Base-by-base conservation (phyloP, 2,797 vertebrate species). In the Halcyon leucocephala region DNA sequence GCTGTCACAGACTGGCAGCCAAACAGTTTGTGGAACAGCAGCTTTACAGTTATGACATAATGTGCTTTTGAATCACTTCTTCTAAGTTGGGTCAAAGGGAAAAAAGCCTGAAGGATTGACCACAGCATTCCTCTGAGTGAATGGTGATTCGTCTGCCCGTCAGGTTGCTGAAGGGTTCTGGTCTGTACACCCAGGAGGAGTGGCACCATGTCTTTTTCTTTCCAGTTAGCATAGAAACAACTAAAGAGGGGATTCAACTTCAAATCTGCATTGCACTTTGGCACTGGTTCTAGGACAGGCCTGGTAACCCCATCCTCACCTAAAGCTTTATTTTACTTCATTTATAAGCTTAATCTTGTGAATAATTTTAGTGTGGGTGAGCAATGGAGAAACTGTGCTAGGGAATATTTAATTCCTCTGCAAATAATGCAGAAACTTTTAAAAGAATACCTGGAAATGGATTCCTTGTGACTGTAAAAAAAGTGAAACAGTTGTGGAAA, bases 1-100 rank as follows among this genome's bases (percentile, higher is more conserved):
- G 51, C 86, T 93, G 96, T 93, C 95, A 96, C 86, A 54, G 93
- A 79, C 90, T 96, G 95, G 89, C 81, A 94, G 89, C 35, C 80
- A 62, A 93, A 70, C 35, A 80, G 42, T 92, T 90, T 72, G 52
- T 82, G 70, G 82, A 91, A 90, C 89, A 80, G 66, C 73, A 89
- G 81, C 89, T 82, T 84, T 73, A n/a, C 41, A 74, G 58, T 51
- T 20, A 74, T 94, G 90, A 94, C 54, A 54, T 91, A 65, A 95
- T 77, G 81, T 64, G 74, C 78, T 96, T 90, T 89, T 1, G 0
- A 92, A 74, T 71, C 66, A 46, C 31, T 89, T 93, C 31, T 89
- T 93, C 70, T 73, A 60, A 83, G 60, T 37, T 62, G 58, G 49
- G 37, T 35, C 10, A 80, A 82, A 83, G 52, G n/a, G 1, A 61